Conservation (phyloP, 2,113 vertebrate genomes). For the Pachyramphus minor region DNA sequence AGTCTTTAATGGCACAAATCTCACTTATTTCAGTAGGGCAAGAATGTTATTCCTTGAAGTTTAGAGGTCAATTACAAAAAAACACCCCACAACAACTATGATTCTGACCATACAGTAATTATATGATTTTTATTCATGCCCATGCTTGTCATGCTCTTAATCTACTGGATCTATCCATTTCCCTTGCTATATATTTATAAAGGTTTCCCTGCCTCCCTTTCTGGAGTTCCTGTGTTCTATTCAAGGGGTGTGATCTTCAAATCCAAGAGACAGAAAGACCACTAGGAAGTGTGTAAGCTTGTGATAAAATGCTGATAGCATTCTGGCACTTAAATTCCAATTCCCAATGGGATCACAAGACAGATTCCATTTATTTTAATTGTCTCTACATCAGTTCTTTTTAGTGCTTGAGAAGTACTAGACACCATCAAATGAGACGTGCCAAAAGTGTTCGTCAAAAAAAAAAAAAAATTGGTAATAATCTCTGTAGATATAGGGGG, state of each 20-base stretch:
- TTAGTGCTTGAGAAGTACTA: not conserved
- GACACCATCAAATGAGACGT: not conserved
- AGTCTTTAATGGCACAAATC: slow-evolving; percentile 7
- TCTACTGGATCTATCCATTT: not conserved
- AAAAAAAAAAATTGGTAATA: not conserved
- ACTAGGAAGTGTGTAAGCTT: not conserved
- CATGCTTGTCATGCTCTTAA: not conserved
- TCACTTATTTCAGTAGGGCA: not conserved
- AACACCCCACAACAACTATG: not conserved
- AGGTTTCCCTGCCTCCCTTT: not conserved
- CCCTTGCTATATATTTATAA: not conserved
- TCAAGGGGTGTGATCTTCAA: not conserved
- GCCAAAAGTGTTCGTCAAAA: not conserved
- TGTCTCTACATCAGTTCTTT: not conserved
- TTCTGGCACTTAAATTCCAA: not conserved
- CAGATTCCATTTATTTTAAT: slow-evolving; percentile 12
- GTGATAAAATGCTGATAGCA: not conserved
- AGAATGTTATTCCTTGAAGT: not conserved
- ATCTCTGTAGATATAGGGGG: not conserved
- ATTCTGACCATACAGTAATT: not conserved
- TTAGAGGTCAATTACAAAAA: not conserved
- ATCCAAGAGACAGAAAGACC: not conserved
- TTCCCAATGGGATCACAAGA: not conserved
- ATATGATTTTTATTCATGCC: not conserved
- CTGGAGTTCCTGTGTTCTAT: not conserved